A percentile compares a stretch with the other conserved stretches of the same genome.
phyloP scores from a whole-genome alignment of 2,888 invertebrate species.

The Aelia acuminata region DNA sequence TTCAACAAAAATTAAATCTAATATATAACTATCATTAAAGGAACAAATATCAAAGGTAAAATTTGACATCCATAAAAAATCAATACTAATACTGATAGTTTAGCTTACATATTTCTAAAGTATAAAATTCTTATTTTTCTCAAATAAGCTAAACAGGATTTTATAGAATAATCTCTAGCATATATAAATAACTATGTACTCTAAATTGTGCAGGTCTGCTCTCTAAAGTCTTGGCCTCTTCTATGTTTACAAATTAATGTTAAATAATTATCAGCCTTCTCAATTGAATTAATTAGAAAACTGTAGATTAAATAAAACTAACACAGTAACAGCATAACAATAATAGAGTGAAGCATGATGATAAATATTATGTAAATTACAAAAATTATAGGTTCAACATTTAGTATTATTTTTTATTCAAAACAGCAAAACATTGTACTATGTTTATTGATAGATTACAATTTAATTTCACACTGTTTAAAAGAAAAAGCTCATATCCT shows the following conservation, averaged over 20 bases:
- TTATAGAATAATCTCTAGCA: not conserved
- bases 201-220: not conserved
- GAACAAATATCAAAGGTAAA: not conserved
- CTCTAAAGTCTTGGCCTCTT: not conserved
- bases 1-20: not conserved
- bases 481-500: no score
- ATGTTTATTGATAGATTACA: not conserved
- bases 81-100: not conserved
- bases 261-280: not conserved
- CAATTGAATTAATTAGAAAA: not conserved
- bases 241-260: not conserved
- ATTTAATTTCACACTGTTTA: no score
- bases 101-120: not conserved
- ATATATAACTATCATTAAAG: not conserved
- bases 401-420: not conserved
- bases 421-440: not conserved
- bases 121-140: not conserved
- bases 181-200: not conserved
- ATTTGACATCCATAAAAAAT: not conserved
- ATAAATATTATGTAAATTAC: not conserved
- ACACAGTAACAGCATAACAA: no score
- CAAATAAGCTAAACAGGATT: not conserved
- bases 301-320: not conserved
- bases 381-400: not conserved
- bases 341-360: not conserved